Evolutionary conservation across 92 coral and sea anemone species (phyloP).

Genomic region (Chrysogorgia sp.): DNA sequence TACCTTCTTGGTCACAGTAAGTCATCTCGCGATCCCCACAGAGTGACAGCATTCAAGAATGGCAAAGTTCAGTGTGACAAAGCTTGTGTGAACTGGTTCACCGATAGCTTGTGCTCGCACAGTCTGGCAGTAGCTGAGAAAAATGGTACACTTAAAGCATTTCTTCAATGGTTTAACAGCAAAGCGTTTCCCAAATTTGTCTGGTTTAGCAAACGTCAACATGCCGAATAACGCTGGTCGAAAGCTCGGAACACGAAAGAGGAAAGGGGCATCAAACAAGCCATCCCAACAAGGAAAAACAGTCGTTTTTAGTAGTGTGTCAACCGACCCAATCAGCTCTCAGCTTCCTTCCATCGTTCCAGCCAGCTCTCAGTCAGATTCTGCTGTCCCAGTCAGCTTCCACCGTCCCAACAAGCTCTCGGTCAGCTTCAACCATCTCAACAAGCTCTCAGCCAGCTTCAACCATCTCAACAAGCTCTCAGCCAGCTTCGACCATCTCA

Average conservation of each 20-base stretch:
- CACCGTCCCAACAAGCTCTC: not conserved
- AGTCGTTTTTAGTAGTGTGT: constrained; percentile 49
- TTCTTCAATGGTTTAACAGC: constrained; percentile 45
- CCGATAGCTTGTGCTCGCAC: constrained; percentile 63
- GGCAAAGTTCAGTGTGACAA: constrained; percentile 58
- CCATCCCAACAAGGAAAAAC: constrained; percentile 41
- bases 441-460: not conserved
- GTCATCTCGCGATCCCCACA: constrained; percentile 43
- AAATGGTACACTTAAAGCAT: constrained; percentile 32
- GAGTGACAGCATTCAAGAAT: constrained; percentile 17
- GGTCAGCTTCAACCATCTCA: not conserved
- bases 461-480: too few species aligned
- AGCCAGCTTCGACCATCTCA: too few species aligned
- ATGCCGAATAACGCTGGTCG: constrained; percentile 56
- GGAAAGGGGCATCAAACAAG: constrained; percentile 52
- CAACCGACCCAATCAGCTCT: too few species aligned
- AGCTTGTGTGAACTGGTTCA: constrained; percentile 49
- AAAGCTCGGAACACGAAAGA: constrained; percentile 48
- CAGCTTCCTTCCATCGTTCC: too few species aligned
- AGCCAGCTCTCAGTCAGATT: too few species aligned
- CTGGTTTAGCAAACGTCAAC: constrained; percentile 54
- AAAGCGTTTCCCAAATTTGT: constrained; percentile 46
- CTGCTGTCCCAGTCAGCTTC: not conserved
- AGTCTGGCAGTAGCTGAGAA: constrained; percentile 61
- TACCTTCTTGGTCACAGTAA: constrained; percentile 41